Evolutionary conservation across 1,140 invertebrate genomes (phyloP), one percentile per base, ranked within the genome.

Genomic region (Halesus radiatus): DNA sequence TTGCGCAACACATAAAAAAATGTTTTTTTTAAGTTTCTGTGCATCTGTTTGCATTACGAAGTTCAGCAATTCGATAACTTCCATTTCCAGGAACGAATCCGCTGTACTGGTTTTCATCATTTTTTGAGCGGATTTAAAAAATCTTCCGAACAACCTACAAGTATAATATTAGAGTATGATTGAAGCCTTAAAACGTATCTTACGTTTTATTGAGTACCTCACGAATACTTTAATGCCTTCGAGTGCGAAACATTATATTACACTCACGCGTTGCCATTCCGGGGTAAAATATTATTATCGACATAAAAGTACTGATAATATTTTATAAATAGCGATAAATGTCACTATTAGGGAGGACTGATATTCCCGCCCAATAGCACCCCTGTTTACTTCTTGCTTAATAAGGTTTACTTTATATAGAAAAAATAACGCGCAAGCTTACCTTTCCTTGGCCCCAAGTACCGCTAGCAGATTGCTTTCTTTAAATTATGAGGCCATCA

Each of bases 201-300:
- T 64, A 74, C 78, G 52, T 81, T 81, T 81, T 81, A 66, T 73
- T 45, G 68, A 18, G 22, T 56, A 74, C 52, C 68, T 23, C 64
- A 78, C 50, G 66, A 70, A 72, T 22, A 16, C 54, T 70, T 68
- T 72, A 54, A 56, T 66, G 45, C 58, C 45, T 23, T 26, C 52
- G 26, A 58, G 29, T 70, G 18, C 32, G 70, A 68, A 72, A 68
- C 54, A 72, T 64, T 45, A 45, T 7, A 45, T 45, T 45, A 79
- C 45, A 56, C 66, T 53, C 73, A n/a, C 73, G 60, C 62, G 16
- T 62, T 37, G 20, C 62, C 66, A 32, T 78, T 23, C 29, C 18
- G 76, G 64, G 60, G 76, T 82, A 53, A 82, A 77, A 77, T 82
- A 82, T 80, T 81, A 79, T 81, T 81, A 81, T 81, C 80, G 80